Percentiles rank a stretch among this genome's conserved stretches.
phyloP scores from a whole-genome alignment of 2,888 invertebrate species.

The Trichogramma dendrolimi region DNA sequence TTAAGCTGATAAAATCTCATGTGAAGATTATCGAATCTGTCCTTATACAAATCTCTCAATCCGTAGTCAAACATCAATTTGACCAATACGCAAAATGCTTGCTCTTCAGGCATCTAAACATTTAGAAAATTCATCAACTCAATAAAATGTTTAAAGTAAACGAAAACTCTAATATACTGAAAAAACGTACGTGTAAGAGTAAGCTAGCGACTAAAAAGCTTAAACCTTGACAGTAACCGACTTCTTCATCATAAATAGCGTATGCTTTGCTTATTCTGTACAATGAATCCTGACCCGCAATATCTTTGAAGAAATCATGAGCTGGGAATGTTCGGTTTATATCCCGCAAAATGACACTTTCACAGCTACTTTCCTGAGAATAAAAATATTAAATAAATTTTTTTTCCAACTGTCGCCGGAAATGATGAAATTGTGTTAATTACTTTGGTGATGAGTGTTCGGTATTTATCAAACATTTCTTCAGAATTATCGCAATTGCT shows the following conservation, averaged over 20 bases:
- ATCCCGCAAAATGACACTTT: slow-evolving; percentile 91
- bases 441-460: slow-evolving; percentile 88
- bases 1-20: slow-evolving; percentile 92
- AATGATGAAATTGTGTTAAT: neutral
- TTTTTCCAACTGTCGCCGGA: slow-evolving; percentile 12
- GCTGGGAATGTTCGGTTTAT: slow-evolving; percentile 98
- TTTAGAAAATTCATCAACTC: slow-evolving; percentile 10
- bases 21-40: slow-evolving; percentile 94
- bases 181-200: slow-evolving; percentile 77
- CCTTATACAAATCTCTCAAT: slow-evolving; percentile 89
- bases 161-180: slow-evolving; percentile 1
- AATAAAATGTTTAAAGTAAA: neutral
- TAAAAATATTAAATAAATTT: slow-evolving; percentile 1
- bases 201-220: slow-evolving; percentile 96
- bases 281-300: slow-evolving; percentile 93
- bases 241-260: slow-evolving; percentile 94
- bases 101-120: slow-evolving; percentile 96
- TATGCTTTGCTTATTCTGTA: slow-evolving; percentile 96
- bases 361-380: slow-evolving; percentile 83
- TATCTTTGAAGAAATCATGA: slow-evolving; percentile 95
- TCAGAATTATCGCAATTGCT: slow-evolving; percentile 81
- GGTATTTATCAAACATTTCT: slow-evolving; percentile 86
- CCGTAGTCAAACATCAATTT: slow-evolving; percentile 97
- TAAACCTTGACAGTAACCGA: slow-evolving; percentile 98
- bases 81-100: slow-evolving; percentile 94